Base-by-base conservation (phyloP, 2,113 vertebrate species). In the Geococcyx californianus region DNA sequence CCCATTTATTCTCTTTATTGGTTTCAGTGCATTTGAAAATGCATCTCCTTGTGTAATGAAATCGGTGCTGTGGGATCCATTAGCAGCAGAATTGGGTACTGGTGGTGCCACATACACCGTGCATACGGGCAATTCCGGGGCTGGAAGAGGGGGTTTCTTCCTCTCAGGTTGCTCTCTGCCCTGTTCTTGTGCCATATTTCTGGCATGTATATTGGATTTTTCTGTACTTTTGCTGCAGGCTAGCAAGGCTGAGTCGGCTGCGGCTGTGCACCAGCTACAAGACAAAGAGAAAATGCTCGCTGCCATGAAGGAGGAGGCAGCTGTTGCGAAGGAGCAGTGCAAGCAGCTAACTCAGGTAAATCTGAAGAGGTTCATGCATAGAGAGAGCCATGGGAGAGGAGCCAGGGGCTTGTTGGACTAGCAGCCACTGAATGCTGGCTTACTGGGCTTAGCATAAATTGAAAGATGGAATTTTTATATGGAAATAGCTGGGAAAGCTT, bases 311-410 rank as follows among this genome's bases (percentile, higher is more conserved):
- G 99, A 99, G 94, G 99, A 99, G 83, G 98, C 98, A 45, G 98
- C 98, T 15, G 97, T 98, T 20, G 96, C 98, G 59, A 99, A 99
- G 98, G 99, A 99, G 91, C 99, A 99, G 98, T 99, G 98, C 97
- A 99, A 99, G 93, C 99, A 99, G 96, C 98, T 99, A 84, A 98
- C 98, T 63, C 99, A 99, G 99, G 99, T 99, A 96, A 94, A n/a
- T 67, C 26, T 2, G 11, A 68, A 47, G 40, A 58, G 31, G 8
- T 49, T 52, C 16, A 1, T 21, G 16, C 3, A 1, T 64, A 1
- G 6, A n/a, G 33, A 74, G 47, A 68, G 59, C 20, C 4, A 33
- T 75, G 49, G 75, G 84, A 58, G 87, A 17, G 38, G 24, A 68
- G 51, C 34, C 34, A 44, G 64, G 29, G 78, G 8, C 28, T 89